Evolutionary conservation across 2,888 invertebrate species (phyloP).

Genomic region (Pardosa pseudoannulata): DNA sequence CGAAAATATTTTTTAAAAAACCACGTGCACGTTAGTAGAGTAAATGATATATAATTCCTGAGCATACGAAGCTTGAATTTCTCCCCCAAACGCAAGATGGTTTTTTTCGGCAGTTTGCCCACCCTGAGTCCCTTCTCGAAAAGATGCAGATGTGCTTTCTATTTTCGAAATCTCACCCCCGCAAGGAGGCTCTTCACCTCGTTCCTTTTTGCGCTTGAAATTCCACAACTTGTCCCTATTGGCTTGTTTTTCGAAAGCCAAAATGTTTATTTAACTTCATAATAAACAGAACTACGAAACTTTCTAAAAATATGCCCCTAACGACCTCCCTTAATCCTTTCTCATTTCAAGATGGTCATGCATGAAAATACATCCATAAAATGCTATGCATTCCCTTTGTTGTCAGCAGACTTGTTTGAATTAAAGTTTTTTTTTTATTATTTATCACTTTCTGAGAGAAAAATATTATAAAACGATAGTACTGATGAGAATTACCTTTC

Average conservation of each 20-base stretch:
- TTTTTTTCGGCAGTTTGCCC: not conserved
- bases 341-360: no score
- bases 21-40: not conserved
- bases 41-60: not conserved
- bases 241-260: constrained; percentile 4
- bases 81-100: not conserved
- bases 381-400: no score
- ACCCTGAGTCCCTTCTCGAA: not conserved
- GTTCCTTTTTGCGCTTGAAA: not conserved
- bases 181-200: constrained; percentile 9
- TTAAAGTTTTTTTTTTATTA: no score
- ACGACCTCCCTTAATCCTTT: not conserved
- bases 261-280: constrained; percentile 19
- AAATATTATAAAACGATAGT: no score
- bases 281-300: not conserved
- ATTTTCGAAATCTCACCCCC: not conserved
- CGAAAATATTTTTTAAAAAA: no score
- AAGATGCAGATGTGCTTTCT: constrained; percentile 3
- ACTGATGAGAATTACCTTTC: no score
- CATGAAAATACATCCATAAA: no score
- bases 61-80: not conserved
- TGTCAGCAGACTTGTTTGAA: no score
- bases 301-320: not conserved
- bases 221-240: not conserved
- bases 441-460: no score